Base-by-base conservation (phyloP, 2,888 invertebrate species). In the Dilophus febrilis region DNA sequence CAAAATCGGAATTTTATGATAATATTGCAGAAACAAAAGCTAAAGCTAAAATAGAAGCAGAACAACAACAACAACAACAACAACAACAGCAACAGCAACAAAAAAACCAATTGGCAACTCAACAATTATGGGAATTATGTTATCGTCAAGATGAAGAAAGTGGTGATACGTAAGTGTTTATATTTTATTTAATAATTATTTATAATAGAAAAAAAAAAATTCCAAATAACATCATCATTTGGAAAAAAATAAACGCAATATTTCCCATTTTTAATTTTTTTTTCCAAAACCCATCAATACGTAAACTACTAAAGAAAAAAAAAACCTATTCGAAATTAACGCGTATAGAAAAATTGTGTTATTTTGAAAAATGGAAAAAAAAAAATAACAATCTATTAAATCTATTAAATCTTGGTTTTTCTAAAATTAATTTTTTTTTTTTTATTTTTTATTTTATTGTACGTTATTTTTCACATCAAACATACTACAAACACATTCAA, bases 101-200 rank as follows among this genome's bases (percentile, higher is more conserved):
- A 38, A 40, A 33, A 29, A 37, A 35, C 27, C 17, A 42, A 50
- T n/a, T n/a, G n/a, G n/a, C n/a, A n/a, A n/a, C n/a, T n/a, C n/a
- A n/a, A 47, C 64, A 65, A 46, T 64, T 72, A 37, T 74, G 79
- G 71, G 68, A 74, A 51, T 61, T 73, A 48, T 76, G 77, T 49
- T 85, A 77, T 57, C 68, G 74, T 47, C 85, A 82, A 52, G 80
- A 87, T 57, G 75, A 79, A 46, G 84, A 85, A 22, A 22, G 22
- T 50, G 88, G 87, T 48, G 86, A 88, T 60, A 86, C 87, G 86
- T 87, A 70, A 82, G 86, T 76, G 43, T 30, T 39, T 45, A 49
- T 45, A 37, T 31, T 33, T 47, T 35, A 31, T 38, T 31, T 35
- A n/a, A n/a, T n/a, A n/a, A n/a, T n/a, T n/a, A n/a, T n/a, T n/a